These are phyloP conservation scores for Psilanteris sp. DNA, from an alignment of 1,140 invertebrate species.

Conservation along the genomic window DNA sequence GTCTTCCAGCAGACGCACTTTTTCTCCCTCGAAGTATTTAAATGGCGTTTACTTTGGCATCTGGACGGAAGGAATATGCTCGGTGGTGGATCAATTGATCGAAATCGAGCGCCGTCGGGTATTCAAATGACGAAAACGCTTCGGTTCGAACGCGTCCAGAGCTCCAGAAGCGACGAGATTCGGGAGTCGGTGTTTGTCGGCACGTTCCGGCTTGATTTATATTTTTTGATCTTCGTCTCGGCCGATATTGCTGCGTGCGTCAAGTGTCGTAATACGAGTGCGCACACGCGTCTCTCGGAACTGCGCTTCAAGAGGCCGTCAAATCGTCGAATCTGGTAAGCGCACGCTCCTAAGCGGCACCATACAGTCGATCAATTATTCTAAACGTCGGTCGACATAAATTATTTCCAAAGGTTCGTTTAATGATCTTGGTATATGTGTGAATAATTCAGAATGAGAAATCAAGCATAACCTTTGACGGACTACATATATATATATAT, in stretches of 20 bases:
- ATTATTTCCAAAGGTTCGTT: conserved; percentile 11
- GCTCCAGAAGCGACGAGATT: too few relatives aligned
- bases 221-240: conserved; percentile 31
- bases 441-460: conserved; percentile 52
- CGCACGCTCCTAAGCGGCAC: not conserved
- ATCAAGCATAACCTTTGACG: conserved; percentile 40
- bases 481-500: conserved; percentile 43
- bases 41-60: conserved; percentile 68
- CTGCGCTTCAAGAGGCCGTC: conserved; percentile 36
- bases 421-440: conserved; percentile 33
- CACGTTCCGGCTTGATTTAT: conserved; percentile 37
- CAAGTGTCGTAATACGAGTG: conserved; percentile 23
- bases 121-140: conserved; percentile 44
- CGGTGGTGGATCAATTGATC: conserved; percentile 17
- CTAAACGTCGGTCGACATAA: conserved; percentile 3
- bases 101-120: too few relatives aligned
- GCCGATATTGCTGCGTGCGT: conserved; percentile 34
- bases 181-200: conserved; percentile 39
- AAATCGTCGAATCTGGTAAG: conserved; percentile 1
- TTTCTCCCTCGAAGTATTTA: conserved; percentile 65
- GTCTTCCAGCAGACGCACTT: conserved; percentile 58
- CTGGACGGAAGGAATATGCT: not conserved
- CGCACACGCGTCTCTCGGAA: conserved; percentile 22
- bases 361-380: conserved; percentile 15
- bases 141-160: too few relatives aligned